phyloP scores from a whole-genome alignment of 2,888 invertebrate species.

The Glaucopsyche alexis region DNA sequence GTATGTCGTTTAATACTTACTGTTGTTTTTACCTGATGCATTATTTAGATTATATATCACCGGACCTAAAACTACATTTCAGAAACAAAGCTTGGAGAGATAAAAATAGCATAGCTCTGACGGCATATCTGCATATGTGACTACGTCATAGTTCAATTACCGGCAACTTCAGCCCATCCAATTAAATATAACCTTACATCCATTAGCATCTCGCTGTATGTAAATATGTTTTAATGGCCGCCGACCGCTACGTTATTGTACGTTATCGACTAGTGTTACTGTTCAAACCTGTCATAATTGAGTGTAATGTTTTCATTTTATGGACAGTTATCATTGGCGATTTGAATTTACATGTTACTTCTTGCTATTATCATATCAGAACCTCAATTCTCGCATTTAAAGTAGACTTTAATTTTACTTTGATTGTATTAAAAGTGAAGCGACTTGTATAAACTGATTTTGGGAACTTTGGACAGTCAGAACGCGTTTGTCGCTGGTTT shows the following conservation, averaged over 20 bases:
- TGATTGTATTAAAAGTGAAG: no score
- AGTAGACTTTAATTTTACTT: no score
- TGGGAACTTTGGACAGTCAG: no score
- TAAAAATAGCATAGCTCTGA: conserved; percentile 6
- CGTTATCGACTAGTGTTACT: conserved; percentile 21
- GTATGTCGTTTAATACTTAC: no score
- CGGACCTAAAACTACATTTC: no score
- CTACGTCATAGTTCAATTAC: conserved; percentile 75
- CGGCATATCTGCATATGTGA: conserved; percentile 34
- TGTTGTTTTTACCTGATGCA: no score
- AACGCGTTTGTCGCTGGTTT: no score
- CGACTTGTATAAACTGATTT: no score
- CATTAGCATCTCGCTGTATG: conserved; percentile 73
- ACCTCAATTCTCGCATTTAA: no score
- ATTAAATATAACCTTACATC: conserved; percentile 77
- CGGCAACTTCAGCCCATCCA: conserved; percentile 76
- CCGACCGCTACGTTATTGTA: not conserved
- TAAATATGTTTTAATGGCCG: conserved; percentile 50
- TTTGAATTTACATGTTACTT: no score
- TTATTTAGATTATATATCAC: no score
- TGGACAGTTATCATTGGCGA: not conserved
- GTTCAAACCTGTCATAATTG: conserved; percentile 33
- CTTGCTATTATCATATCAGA: no score
- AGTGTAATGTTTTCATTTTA: conserved; percentile 9
- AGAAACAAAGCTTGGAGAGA: not conserved